Percentiles rank a stretch among this genome's conserved stretches.
Evolutionary conservation across 2,797 vertebrate species (phyloP).

Genomic region (Coregonus suidteri): DNA sequence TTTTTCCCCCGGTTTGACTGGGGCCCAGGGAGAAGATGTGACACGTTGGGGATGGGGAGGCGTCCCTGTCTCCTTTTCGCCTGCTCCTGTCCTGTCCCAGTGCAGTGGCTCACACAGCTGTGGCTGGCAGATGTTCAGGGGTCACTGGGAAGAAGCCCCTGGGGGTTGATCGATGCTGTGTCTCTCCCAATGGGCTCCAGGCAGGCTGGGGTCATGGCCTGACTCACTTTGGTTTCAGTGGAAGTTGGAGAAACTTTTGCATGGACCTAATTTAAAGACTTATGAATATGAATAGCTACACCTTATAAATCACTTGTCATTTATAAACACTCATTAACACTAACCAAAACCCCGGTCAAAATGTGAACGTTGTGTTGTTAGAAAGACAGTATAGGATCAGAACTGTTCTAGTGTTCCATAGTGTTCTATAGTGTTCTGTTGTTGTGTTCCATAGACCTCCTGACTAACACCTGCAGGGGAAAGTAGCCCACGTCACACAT

Average conservation of each 20-base stretch:
- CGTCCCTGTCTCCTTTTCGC: conserved; percentile 40
- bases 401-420: neutral
- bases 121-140: conserved; percentile 75
- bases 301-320: too few species aligned
- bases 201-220: neutral
- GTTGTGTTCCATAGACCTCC: neutral
- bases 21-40: conserved; percentile 64
- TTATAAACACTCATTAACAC: too few species aligned
- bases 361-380: neutral
- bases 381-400: neutral
- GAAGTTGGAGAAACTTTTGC: neutral
- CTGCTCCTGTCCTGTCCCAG: conserved; percentile 49
- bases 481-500: conserved; percentile 2
- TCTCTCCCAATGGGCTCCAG: neutral
- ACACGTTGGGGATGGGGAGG: conserved; percentile 29
- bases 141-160: conserved; percentile 61
- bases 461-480: neutral
- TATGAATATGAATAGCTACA: too few species aligned
- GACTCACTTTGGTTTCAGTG: neutral
- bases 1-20: conserved; percentile 29
- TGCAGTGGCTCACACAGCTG: conserved; percentile 70
- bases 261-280: neutral
- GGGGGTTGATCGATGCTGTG: conserved; percentile 40
- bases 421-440: too few species aligned
- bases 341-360: too few species aligned